Evolutionary conservation across 2,797 vertebrate genomes (phyloP), one percentile per base, ranked within the genome.

Genomic region (Megaceryle alcyon): DNA sequence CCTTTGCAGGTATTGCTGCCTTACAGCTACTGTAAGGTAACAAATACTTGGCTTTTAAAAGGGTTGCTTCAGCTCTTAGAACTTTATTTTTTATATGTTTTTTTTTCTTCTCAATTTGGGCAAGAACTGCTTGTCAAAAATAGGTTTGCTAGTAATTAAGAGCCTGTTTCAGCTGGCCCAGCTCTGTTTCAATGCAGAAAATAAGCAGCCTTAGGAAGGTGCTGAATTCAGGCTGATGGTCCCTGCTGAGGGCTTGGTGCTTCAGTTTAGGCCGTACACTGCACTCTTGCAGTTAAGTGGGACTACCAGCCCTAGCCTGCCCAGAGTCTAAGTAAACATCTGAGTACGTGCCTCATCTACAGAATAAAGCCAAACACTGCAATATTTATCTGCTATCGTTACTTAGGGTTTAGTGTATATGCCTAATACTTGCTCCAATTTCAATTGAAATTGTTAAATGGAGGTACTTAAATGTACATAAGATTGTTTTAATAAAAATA

Each of bases 401-500:
- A 12, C 22, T 68, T 83, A 71, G 41, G 44, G 44, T 56, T 82
- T 71, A 72, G 78, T 5, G 0, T 77, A 57, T 25, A 70, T 19
- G 39, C 22, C 21, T 57, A 46, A 39, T 60, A 49, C 20, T 77
- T 73, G n/a, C 19, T 53, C 37, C 0, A 7, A 63, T 93, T 46
- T 48, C 83, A 81, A 73, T 28, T 17, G 49, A 53, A 91, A 33
- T 68, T 91, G 80, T 92, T 91, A 22, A 85, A 69, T 20, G 76
- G 65, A 48, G 18, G 61, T 71, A 21, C 78, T 87, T 70, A 68
- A 80, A 28, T 95, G 93, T 94, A 88, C 65, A 2, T 26, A 13
- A 85, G 51, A 68, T 75, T 35, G 49, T 33, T 86, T 92, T 77
- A 94, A 95, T 96, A 96, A 96, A 96, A 90, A 19, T 28, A 3